A percentile compares a stretch with the other conserved stretches of the same genome.
Conservation (phyloP, 2,113 vertebrate species). For the Merops nubicus region DNA sequence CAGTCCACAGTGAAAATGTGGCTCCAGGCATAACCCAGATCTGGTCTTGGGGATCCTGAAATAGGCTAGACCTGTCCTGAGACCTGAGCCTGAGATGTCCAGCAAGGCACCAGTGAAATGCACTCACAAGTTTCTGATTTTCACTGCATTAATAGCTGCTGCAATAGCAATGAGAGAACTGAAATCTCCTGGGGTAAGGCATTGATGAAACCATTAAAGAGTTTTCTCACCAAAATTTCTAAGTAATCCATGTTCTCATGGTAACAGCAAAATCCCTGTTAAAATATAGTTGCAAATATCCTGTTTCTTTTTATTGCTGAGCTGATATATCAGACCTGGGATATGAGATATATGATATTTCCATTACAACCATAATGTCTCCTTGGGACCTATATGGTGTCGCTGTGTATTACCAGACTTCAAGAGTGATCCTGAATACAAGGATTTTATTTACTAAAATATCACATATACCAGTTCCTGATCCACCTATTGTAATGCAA, state of each 20-base stretch:
- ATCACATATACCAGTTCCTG: background rate
- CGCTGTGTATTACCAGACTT: constrained; percentile 30
- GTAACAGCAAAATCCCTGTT: constrained; percentile 61
- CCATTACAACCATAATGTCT: constrained; percentile 61
- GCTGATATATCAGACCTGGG: constrained; percentile 59
- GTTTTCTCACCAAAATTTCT: constrained; percentile 64
- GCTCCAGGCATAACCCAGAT: background rate
- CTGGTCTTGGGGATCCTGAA: background rate
- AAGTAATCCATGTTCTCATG: constrained; percentile 69
- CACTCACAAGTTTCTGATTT: background rate
- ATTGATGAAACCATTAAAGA: constrained; percentile 55
- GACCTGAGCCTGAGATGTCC: background rate
- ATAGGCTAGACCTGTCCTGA: background rate
- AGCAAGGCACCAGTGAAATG: background rate
- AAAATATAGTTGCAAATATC: constrained; percentile 71
- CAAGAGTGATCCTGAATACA: background rate
- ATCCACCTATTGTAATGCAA: background rate
- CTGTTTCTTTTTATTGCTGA: constrained; percentile 69
- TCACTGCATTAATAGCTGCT: constrained; percentile 1
- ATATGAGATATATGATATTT: constrained; percentile 65
- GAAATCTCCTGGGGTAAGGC: background rate
- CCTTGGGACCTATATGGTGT: constrained; percentile 51
- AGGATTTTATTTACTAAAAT: constrained; percentile 37
- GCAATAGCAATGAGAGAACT: background rate
- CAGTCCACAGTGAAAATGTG: background rate